Conservation (phyloP, 2,797 vertebrate species). For the Chaetodon trifasciatus region DNA sequence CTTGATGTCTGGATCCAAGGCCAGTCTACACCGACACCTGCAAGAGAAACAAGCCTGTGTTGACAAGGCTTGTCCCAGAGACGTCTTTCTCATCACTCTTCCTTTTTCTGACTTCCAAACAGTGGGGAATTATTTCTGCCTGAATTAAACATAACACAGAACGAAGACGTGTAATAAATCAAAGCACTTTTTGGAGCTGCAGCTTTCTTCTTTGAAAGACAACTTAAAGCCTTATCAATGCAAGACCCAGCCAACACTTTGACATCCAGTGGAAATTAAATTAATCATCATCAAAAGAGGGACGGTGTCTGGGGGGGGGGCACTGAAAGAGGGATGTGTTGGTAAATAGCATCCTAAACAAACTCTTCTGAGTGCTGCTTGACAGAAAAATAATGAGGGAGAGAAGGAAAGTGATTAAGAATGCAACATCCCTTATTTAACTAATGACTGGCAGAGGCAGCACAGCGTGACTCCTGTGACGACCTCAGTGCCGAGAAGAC, state of each 20-base stretch:
- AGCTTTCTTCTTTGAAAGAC: slow-evolving; percentile 53
- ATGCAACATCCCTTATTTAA: slow-evolving; percentile 60
- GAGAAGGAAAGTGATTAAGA: slow-evolving; percentile 64
- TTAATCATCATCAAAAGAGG: slow-evolving; percentile 64
- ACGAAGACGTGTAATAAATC: slow-evolving; percentile 52
- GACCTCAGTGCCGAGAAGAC: slow-evolving; percentile 27
- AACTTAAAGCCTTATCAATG: slow-evolving; percentile 48
- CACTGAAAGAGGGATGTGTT: slow-evolving; percentile 55
- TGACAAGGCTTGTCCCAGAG: slow-evolving; percentile 47
- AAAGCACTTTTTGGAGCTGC: slow-evolving; percentile 42
- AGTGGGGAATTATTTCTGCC: slow-evolving; percentile 45
- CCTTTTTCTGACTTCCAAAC: slow-evolving; percentile 28
- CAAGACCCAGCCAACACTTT: slow-evolving; percentile 45
- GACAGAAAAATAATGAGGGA: slow-evolving; percentile 70
- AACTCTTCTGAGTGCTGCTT: slow-evolving; percentile 65
- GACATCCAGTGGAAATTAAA: slow-evolving; percentile 62
- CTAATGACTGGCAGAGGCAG: slow-evolving; percentile 48
- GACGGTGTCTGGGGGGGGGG: slow-evolving; percentile 30
- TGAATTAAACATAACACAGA: slow-evolving; percentile 55
- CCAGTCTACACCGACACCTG: slow-evolving; percentile 45
- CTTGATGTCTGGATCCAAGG: slow-evolving; percentile 71
- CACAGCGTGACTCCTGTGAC: slow-evolving; percentile 41
- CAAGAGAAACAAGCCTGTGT: slow-evolving; percentile 48
- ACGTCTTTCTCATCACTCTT: slow-evolving; percentile 22
- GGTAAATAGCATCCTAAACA: slow-evolving; percentile 64